These are phyloP conservation scores for Abscondita cerata DNA, from an alignment of 2,888 invertebrate species.

Conservation along the genomic window DNA sequence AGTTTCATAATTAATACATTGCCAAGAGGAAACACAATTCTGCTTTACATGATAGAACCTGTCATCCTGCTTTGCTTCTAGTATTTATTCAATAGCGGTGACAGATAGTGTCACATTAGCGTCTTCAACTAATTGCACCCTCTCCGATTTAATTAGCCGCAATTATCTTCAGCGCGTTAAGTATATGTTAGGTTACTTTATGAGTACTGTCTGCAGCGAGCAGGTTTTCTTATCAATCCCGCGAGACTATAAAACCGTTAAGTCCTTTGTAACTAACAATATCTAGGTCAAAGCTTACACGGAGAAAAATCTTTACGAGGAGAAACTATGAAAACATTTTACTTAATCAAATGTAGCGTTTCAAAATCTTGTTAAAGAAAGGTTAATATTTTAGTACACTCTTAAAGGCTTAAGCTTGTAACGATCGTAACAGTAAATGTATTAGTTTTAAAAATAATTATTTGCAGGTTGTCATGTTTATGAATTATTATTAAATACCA, in stretches of 20 bases:
- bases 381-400: no score
- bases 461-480: no score
- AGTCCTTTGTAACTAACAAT: slow-evolving; percentile 26
- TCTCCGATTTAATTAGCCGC: slow-evolving; percentile 48
- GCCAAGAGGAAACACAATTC: slow-evolving; percentile 29
- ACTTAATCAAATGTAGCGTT: no score
- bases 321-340: no score
- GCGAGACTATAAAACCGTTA: slow-evolving; percentile 19
- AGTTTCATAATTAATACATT: slow-evolving; percentile 30
- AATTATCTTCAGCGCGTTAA: slow-evolving; percentile 45
- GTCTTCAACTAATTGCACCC: slow-evolving; percentile 46
- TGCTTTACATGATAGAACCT: slow-evolving; percentile 30
- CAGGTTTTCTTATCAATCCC: slow-evolving; percentile 37
- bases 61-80: slow-evolving; percentile 38
- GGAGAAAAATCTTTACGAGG: no score
- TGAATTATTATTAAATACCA: no score
- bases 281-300: background rate
- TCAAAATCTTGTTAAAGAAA: no score
- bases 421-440: no score
- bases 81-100: slow-evolving; percentile 43
- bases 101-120: slow-evolving; percentile 46
- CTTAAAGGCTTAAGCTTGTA: no score
- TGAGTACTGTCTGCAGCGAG: slow-evolving; percentile 37
- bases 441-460: no score
- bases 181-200: slow-evolving; percentile 37